These are phyloP conservation scores for Hyperoplus lanceolatus DNA, from an alignment of 2,797 vertebrate species.

Conservation along the genomic window DNA sequence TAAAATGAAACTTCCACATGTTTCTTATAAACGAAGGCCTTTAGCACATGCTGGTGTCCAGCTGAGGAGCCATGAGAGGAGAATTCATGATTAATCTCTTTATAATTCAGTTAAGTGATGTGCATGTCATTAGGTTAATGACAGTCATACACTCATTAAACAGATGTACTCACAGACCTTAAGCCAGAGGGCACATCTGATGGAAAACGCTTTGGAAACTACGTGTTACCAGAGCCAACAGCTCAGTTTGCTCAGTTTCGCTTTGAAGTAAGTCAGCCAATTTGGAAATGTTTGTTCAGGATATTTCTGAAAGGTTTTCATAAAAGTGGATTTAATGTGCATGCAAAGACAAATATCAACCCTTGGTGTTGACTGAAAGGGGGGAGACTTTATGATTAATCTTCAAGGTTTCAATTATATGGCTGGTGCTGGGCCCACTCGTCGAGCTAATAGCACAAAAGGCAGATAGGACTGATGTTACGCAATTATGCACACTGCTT, in stretches of 20 bases:
- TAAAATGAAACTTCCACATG: neutral
- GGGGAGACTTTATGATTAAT: conserved; percentile 67
- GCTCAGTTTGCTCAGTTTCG: conserved; percentile 11
- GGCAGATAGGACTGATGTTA: conserved; percentile 70
- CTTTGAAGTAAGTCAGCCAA: conserved; percentile 23
- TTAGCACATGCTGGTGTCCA: conserved; percentile 23
- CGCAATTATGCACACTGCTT: conserved; percentile 69
- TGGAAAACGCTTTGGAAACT: conserved; percentile 44
- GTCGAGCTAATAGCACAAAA: conserved; percentile 70
- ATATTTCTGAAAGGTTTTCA: conserved; percentile 17
- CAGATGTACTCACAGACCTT: conserved; percentile 40
- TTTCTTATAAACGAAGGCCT: conserved; percentile 4
- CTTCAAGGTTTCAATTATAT: conserved; percentile 78
- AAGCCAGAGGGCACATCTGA: conserved; percentile 45
- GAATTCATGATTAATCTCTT: conserved; percentile 57
- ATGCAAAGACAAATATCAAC: conserved; percentile 39
- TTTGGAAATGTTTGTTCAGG: conserved; percentile 28
- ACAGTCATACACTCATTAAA: conserved; percentile 26
- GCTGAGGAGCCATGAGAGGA: conserved; percentile 19
- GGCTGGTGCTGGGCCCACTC: conserved; percentile 66
- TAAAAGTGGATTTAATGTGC: conserved; percentile 6
- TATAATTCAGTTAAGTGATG: conserved; percentile 56
- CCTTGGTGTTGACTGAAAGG: conserved; percentile 1
- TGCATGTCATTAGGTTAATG: conserved; percentile 54
- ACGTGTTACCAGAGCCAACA: conserved; percentile 46